phyloP scores from a whole-genome alignment of 64 coral and sea anemone genomes.

The Dendrophyllia cribrosa region DNA sequence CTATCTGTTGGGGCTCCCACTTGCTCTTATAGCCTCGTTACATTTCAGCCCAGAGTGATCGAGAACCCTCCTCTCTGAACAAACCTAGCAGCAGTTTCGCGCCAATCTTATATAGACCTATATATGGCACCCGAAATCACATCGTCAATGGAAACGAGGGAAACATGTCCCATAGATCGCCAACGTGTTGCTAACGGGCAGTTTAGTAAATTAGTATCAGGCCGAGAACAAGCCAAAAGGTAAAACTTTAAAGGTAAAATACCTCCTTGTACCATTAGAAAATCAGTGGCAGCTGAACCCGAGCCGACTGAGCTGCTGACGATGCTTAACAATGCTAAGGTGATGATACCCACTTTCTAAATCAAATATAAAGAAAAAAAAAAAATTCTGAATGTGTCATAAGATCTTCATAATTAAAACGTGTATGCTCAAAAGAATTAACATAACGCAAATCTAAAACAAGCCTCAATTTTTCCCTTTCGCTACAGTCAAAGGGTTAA shows the following conservation, averaged over 20 bases:
- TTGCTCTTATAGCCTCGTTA: background rate
- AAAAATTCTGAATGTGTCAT: slow-evolving; percentile 36
- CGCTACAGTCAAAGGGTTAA: slow-evolving; percentile 78
- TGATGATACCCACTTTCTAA: slow-evolving; percentile 45
- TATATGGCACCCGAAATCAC: background rate
- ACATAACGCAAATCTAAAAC: slow-evolving; percentile 75
- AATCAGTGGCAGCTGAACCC: slow-evolving; percentile 6
- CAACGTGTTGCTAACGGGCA: background rate
- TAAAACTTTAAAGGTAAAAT: background rate
- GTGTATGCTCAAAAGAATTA: background rate
- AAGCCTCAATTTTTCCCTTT: slow-evolving; percentile 60
- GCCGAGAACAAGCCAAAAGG: background rate
- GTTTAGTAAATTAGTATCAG: slow-evolving; percentile 17
- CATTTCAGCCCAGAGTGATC: background rate
- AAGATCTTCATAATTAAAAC: slow-evolving; percentile 67
- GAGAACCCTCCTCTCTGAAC: slow-evolving; percentile 7
- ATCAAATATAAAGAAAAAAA: slow-evolving; percentile 41
- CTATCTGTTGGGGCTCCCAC: background rate
- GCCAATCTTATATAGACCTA: background rate
- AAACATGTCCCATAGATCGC: background rate
- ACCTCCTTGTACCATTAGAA: background rate
- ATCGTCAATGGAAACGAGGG: background rate
- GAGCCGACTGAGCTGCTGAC: background rate
- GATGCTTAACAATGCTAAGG: slow-evolving; percentile 13
- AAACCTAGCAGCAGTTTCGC: slow-evolving; percentile 32